Conservation (phyloP, 2,797 vertebrate species). For the Margarornis squamiger region DNA sequence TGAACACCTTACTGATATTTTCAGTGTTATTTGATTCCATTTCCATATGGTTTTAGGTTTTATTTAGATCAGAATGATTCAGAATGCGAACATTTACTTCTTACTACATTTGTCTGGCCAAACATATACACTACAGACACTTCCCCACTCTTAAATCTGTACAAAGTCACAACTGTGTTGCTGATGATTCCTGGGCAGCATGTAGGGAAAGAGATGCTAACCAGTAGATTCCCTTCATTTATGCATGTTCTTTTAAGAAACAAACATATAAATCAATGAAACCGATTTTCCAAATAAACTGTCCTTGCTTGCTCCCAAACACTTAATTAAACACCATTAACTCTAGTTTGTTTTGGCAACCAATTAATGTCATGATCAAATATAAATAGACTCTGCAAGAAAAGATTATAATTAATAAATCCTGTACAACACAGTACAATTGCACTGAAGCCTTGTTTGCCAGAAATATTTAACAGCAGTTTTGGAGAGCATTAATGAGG, state of each 20-base stretch:
- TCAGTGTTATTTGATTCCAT: background rate
- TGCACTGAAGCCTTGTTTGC: slow-evolving; percentile 43
- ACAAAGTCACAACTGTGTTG: background rate
- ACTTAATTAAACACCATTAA: slow-evolving; percentile 78
- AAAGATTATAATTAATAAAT: slow-evolving; percentile 76
- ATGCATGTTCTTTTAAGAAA: slow-evolving; percentile 18
- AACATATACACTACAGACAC: background rate
- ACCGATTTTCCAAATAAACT: slow-evolving; percentile 62
- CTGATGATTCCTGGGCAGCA: background rate
- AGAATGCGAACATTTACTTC: background rate
- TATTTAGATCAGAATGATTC: background rate
- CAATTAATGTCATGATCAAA: slow-evolving; percentile 74
- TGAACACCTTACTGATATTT: background rate
- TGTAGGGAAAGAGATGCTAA: background rate
- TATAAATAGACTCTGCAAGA: slow-evolving; percentile 70
- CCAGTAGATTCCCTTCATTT: background rate
- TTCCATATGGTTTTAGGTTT: background rate
- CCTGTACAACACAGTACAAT: slow-evolving; percentile 65
- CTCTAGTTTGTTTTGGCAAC: slow-evolving; percentile 75
- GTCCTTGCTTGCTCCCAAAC: slow-evolving; percentile 62
- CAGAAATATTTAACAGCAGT: slow-evolving; percentile 59
- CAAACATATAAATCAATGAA: slow-evolving; percentile 62
- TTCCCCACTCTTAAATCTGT: background rate
- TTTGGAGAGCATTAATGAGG: slow-evolving; percentile 56
- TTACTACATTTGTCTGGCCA: background rate